Conservation (phyloP, 2,797 vertebrate genomes). For the Halcyon leucocephala region DNA sequence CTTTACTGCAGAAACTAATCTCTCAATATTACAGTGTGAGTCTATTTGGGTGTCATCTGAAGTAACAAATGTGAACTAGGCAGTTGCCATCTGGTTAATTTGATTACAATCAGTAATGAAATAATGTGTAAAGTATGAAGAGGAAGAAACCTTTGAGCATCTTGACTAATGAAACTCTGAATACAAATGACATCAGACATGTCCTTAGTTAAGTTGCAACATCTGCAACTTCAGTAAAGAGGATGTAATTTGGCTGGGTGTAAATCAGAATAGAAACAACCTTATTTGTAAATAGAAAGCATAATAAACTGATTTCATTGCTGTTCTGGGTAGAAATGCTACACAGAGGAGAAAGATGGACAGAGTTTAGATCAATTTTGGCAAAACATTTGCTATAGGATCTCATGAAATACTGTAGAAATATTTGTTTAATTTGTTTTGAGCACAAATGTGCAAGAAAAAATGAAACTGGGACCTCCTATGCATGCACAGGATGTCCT, state of each 20-base stretch:
- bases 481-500: background rate
- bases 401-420: background rate
- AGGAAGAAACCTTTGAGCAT: background rate
- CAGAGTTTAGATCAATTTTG: background rate
- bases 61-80: background rate
- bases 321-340: background rate
- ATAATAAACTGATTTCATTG: background rate
- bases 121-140: background rate
- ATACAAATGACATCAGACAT: background rate
- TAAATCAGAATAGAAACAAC: background rate
- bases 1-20: background rate
- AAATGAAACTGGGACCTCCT: background rate
- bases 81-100: constrained; percentile 32
- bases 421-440: background rate
- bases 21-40: background rate
- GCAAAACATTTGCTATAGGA: background rate
- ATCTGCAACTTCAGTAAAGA: background rate
- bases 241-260: background rate
- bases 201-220: background rate
- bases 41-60: background rate
- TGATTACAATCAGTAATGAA: background rate
- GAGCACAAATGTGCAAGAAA: background rate
- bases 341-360: background rate
- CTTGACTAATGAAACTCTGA: background rate
- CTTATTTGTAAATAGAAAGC: background rate